A percentile compares a stretch with the other conserved stretches of the same genome.
Evolutionary conservation across 2,113 vertebrate species (phyloP).

Genomic region (Halichoerus grypus): DNA sequence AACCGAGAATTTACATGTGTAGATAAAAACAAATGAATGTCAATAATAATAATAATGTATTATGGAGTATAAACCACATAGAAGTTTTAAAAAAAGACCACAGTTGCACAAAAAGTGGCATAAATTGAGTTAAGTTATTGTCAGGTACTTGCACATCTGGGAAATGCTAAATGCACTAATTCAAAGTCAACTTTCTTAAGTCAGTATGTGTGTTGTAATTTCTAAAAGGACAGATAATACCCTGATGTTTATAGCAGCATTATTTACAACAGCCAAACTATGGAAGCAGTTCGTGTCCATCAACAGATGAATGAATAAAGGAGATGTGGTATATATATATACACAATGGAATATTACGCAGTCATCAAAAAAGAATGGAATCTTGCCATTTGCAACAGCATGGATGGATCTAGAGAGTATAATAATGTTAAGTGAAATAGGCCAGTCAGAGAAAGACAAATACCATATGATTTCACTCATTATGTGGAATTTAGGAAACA

Average conservation of each 20-base stretch:
- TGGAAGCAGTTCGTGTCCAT: neutral
- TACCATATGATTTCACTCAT: neutral
- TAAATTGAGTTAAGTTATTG: neutral
- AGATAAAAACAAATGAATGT: neutral
- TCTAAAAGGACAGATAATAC: neutral
- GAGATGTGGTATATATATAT: neutral
- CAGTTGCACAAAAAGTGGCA: neutral
- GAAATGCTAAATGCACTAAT: neutral
- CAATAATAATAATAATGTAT: neutral
- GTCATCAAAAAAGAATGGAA: neutral
- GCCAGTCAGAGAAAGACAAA: neutral
- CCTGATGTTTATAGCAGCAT: neutral
- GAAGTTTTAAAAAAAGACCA: neutral
- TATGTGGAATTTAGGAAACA: neutral
- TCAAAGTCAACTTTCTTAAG: neutral
- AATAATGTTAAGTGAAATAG: neutral
- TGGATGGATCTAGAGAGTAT: neutral
- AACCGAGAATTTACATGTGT: neutral
- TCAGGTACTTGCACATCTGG: neutral
- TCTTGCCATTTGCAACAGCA: neutral
- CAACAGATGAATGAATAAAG: neutral
- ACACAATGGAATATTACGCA: neutral
- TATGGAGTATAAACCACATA: neutral
- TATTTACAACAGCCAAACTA: neutral
- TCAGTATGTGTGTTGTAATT: neutral